Evolutionary conservation across 2,113 vertebrate genomes (phyloP).

Genomic region (Baryphthengus martii): DNA sequence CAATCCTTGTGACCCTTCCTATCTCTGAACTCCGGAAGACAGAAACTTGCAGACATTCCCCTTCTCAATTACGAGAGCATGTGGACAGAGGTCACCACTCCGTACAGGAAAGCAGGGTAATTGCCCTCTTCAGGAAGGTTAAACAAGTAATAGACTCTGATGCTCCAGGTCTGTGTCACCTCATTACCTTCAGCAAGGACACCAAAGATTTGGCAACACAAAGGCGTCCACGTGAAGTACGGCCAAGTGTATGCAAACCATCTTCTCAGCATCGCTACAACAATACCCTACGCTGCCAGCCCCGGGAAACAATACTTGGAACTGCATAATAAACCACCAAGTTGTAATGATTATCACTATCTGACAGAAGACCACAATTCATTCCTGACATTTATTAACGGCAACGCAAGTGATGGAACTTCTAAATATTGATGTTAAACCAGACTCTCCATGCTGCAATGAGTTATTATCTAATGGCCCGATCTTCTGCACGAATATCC

Average conservation of each 20-base stretch:
- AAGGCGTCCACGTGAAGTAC: neutral
- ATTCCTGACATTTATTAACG: neutral
- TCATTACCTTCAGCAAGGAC: constrained; percentile 21
- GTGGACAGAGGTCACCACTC: neutral
- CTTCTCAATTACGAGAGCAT: neutral
- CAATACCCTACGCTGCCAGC: neutral
- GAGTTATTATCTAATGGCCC: neutral
- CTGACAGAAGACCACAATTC: neutral
- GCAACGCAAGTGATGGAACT: neutral
- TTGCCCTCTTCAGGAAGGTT: neutral
- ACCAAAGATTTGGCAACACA: neutral
- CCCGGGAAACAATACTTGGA: neutral
- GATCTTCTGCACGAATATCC: neutral
- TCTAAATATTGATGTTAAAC: neutral
- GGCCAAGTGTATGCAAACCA: neutral
- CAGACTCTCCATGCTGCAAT: neutral
- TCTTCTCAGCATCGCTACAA: rapidly evolving
- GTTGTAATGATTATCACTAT: neutral
- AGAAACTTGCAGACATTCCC: neutral
- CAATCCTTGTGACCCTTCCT: neutral
- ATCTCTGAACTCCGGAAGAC: neutral
- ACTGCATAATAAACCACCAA: neutral
- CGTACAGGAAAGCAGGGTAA: rapidly evolving
- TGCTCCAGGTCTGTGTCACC: neutral
- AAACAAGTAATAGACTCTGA: neutral